These are phyloP conservation scores for Petrophora chlorosata DNA, from an alignment of 2,888 invertebrate species.

Conservation along the genomic window DNA sequence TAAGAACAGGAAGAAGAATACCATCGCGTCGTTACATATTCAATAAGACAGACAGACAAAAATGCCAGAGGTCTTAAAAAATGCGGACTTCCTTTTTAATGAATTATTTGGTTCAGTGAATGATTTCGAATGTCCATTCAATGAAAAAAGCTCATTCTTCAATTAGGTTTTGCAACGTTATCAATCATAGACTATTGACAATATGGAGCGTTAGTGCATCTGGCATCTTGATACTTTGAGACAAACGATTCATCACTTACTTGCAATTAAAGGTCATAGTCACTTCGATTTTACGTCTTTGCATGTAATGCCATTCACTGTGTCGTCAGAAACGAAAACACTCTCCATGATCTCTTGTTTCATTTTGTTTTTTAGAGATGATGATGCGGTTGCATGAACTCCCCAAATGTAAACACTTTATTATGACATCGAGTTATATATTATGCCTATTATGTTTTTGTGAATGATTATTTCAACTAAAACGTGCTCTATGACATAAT, in stretches of 20 bases:
- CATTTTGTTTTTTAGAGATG: slow-evolving; percentile 4
- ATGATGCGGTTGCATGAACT: slow-evolving; percentile 21
- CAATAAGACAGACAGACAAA: slow-evolving; percentile 21
- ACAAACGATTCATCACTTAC: slow-evolving; percentile 19
- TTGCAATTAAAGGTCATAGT: slow-evolving; percentile 22
- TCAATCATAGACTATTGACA: slow-evolving; percentile 7
- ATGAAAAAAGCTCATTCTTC: slow-evolving; percentile 11
- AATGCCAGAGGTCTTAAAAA: slow-evolving; percentile 25
- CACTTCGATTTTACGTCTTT: slow-evolving; percentile 14
- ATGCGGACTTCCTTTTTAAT: slow-evolving; percentile 22
- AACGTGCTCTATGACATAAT: too few relatives aligned
- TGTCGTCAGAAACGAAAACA: slow-evolving; percentile 21
- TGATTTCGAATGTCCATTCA: slow-evolving; percentile 7
- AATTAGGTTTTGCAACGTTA: background rate
- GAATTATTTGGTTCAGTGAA: slow-evolving; percentile 23
- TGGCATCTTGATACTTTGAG: background rate
- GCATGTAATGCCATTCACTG: slow-evolving; percentile 21
- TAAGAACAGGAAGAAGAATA: background rate
- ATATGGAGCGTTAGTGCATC: too few relatives aligned
- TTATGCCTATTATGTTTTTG: too few relatives aligned
- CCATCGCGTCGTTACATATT: slow-evolving; percentile 4
- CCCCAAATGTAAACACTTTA: background rate
- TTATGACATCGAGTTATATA: too few relatives aligned
- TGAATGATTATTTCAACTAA: too few relatives aligned
- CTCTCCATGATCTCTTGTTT: slow-evolving; percentile 19